Conservation (phyloP, 2,113 vertebrate genomes). For the Caloenas nicobarica region DNA sequence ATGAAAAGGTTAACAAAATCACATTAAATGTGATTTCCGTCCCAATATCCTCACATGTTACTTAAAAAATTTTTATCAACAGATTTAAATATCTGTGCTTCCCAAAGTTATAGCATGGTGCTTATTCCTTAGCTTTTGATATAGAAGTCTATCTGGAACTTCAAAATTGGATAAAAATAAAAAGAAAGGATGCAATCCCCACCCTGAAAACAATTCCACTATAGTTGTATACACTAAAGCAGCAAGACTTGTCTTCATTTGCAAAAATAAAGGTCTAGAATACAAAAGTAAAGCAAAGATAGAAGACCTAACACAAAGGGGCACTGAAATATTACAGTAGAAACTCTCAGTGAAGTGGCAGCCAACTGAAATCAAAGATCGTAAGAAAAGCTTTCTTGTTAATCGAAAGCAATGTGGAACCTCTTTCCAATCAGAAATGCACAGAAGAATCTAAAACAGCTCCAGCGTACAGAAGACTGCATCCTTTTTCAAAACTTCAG, state of each 20-base stretch:
- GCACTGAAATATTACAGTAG: neutral
- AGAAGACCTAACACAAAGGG: constrained; percentile 22
- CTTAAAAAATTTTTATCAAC: neutral
- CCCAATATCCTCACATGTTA: neutral
- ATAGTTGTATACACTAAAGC: neutral
- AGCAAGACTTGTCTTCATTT: neutral
- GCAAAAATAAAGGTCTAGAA: neutral
- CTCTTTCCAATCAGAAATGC: neutral
- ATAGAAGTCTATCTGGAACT: neutral
- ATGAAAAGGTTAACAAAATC: neutral
- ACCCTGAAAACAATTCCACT: neutral
- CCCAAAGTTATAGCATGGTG: neutral
- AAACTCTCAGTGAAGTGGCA: constrained; percentile 30
- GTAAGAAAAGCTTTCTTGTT: neutral
- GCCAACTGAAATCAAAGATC: constrained; percentile 44
- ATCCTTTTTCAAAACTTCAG: neutral
- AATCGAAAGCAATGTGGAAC: neutral
- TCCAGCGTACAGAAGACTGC: neutral
- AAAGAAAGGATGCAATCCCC: neutral
- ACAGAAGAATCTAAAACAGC: neutral
- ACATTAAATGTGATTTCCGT: neutral
- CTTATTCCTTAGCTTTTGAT: neutral
- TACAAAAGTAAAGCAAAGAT: neutral
- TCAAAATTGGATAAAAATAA: neutral
- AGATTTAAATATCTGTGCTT: neutral